These are phyloP conservation scores for Metopia argyrocephala DNA, from an alignment of 2,888 invertebrate genomes.

Conservation along the genomic window DNA sequence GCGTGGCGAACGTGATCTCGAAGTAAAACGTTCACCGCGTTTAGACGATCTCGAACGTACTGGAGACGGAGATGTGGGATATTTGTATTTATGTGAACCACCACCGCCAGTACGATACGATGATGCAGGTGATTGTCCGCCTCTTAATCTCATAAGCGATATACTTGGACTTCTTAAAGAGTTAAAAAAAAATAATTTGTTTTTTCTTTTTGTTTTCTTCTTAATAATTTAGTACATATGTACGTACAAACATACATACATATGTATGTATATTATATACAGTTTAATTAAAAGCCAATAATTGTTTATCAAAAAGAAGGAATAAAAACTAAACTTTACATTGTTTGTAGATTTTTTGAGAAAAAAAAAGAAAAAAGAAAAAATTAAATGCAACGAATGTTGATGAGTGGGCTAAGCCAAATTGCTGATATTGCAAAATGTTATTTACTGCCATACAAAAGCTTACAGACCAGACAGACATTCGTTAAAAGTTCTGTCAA, in stretches of 20 bases:
- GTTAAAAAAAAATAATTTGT: not conserved
- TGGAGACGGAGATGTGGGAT: conserved; percentile 75
- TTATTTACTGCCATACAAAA: too few relatives aligned
- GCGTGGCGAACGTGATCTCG: conserved; percentile 75
- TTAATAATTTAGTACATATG: too few relatives aligned
- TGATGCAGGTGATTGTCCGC: conserved; percentile 71
- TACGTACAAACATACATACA: too few relatives aligned
- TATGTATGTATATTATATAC: too few relatives aligned
- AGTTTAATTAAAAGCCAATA: too few relatives aligned
- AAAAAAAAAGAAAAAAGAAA: conserved; percentile 8
- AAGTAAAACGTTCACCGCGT: conserved; percentile 71
- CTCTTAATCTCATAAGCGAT: conserved; percentile 70
- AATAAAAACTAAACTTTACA: too few relatives aligned
- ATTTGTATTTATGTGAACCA: conserved; percentile 72
- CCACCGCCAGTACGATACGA: conserved; percentile 69
- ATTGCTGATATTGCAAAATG: too few relatives aligned
- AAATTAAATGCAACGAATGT: not conserved
- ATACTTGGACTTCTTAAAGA: conserved; percentile 74
- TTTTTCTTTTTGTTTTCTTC: not conserved
- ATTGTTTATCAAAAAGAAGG: too few relatives aligned
- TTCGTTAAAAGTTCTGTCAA: too few relatives aligned
- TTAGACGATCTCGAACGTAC: conserved; percentile 79
- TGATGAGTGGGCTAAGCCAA: too few relatives aligned
- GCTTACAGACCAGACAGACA: too few relatives aligned
- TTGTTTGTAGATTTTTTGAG: too few relatives aligned